A percentile compares a stretch with the other conserved stretches of the same genome.
These are phyloP conservation scores for Gallinago nigripennis DNA, from an alignment of 2,797 vertebrate species.

Conservation along the genomic window DNA sequence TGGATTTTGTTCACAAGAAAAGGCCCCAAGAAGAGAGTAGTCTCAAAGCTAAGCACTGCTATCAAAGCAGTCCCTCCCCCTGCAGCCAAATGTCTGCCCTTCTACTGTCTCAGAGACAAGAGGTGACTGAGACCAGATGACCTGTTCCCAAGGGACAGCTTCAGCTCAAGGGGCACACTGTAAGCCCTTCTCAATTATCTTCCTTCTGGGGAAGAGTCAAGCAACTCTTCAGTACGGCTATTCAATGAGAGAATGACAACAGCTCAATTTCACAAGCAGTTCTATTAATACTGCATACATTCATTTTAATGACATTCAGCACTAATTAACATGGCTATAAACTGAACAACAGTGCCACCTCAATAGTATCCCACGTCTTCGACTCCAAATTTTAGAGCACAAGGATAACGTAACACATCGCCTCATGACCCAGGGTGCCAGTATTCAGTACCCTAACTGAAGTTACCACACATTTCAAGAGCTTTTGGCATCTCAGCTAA, in stretches of 20 bases:
- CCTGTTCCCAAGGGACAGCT: neutral
- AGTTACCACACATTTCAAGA: neutral
- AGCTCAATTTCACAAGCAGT: neutral
- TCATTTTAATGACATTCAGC: neutral
- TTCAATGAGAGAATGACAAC: neutral
- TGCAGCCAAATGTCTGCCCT: neutral
- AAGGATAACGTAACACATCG: neutral
- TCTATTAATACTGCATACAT: neutral
- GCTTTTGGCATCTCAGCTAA: neutral
- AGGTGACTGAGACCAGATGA: neutral
- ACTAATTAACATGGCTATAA: neutral
- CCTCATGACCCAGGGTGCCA: neutral
- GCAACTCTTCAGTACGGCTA: neutral
- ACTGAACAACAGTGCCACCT: neutral
- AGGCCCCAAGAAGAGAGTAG: neutral
- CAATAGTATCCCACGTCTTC: neutral
- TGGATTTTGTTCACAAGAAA: neutral
- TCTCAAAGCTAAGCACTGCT: neutral
- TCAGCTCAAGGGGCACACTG: fast-evolving
- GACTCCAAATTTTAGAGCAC: neutral
- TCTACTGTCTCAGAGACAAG: neutral
- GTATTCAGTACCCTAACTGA: neutral
- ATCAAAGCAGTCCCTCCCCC: neutral
- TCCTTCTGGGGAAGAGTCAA: neutral
- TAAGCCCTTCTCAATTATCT: neutral